Percentiles rank a stretch among this genome's conserved stretches.
Evolutionary conservation across 2,797 vertebrate genomes (phyloP).

Genomic region (Syngnathus acus): DNA sequence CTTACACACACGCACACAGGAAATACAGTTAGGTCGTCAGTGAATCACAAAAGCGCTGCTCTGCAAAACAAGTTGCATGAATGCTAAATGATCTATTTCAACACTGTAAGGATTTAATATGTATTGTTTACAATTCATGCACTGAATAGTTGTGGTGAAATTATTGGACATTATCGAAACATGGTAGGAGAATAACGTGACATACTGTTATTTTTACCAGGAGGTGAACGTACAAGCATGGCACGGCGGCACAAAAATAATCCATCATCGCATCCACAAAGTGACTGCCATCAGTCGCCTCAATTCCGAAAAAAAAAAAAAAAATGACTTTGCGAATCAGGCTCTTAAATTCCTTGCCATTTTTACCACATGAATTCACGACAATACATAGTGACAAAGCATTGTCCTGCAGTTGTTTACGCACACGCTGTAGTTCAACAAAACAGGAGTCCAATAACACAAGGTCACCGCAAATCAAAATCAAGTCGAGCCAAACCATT

Average conservation of each 20-base stretch:
- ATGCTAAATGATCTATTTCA: constrained; percentile 1
- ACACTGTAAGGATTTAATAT: background rate
- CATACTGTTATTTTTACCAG: background rate
- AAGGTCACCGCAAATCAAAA: no score
- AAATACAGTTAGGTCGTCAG: constrained; percentile 21
- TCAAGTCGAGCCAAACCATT: background rate
- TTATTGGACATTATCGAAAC: background rate
- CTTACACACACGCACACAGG: constrained; percentile 23
- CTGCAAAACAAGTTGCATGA: background rate
- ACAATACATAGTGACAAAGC: no score
- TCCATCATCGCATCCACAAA: no score
- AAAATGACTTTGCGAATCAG: background rate
- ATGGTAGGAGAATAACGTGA: constrained; percentile 5
- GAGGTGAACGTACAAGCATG: constrained; percentile 20
- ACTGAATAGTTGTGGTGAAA: background rate
- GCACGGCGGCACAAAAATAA: constrained; percentile 23
- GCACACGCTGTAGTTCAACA: no score
- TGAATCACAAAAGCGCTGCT: constrained; percentile 13
- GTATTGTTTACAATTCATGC: background rate
- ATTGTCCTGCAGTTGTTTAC: no score
- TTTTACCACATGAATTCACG: no score
- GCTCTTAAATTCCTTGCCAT: no score
- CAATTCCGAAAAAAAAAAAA: constrained; percentile 19
- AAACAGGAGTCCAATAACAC: no score
- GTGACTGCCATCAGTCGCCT: constrained; percentile 16